Conservation (phyloP, 1,140 invertebrate genomes). For the Pseudoatta argentina region DNA sequence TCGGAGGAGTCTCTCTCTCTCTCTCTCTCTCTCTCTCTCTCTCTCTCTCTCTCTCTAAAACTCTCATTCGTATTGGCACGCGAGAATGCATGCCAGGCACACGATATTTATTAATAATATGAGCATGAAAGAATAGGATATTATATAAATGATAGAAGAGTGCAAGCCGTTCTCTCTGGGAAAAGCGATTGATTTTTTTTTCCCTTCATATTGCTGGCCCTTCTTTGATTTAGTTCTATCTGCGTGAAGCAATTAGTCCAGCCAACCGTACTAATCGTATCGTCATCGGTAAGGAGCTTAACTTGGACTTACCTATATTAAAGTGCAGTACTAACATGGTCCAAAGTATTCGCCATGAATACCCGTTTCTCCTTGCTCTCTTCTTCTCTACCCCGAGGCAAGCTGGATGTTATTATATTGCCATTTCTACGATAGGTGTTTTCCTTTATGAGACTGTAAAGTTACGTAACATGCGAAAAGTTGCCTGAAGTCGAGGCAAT, state of each 20-base stretch:
- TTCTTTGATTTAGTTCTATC: slow-evolving; percentile 73
- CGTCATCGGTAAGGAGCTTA: slow-evolving; percentile 75
- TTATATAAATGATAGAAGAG: slow-evolving; percentile 40
- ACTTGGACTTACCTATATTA: slow-evolving; percentile 76
- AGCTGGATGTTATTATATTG: slow-evolving; percentile 17
- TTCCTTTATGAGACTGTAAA: not conserved
- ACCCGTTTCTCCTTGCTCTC: slow-evolving; percentile 20
- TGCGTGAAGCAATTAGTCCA: slow-evolving; percentile 73
- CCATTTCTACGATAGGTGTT: slow-evolving; percentile 32
- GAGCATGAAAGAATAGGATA: slow-evolving; percentile 18
- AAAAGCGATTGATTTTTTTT: slow-evolving; percentile 75
- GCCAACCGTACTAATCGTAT: slow-evolving; percentile 76
- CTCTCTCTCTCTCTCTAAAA: not conserved
- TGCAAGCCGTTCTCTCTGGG: not conserved
- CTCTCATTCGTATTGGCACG: slow-evolving; percentile 33
- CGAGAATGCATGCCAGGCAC: slow-evolving; percentile 1
- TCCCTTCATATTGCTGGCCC: slow-evolving; percentile 69
- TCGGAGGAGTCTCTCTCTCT: not conserved
- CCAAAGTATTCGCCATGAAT: slow-evolving; percentile 63
- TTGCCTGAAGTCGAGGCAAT: not conserved
- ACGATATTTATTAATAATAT: slow-evolving; percentile 35
- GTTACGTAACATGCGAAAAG: not conserved
- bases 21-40: not conserved
- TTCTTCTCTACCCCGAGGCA: not conserved
- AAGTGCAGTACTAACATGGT: slow-evolving; percentile 68